These are phyloP conservation scores for Microcebus ravelobensis DNA, from an alignment of 2,113 vertebrate species.

Conservation along the genomic window DNA sequence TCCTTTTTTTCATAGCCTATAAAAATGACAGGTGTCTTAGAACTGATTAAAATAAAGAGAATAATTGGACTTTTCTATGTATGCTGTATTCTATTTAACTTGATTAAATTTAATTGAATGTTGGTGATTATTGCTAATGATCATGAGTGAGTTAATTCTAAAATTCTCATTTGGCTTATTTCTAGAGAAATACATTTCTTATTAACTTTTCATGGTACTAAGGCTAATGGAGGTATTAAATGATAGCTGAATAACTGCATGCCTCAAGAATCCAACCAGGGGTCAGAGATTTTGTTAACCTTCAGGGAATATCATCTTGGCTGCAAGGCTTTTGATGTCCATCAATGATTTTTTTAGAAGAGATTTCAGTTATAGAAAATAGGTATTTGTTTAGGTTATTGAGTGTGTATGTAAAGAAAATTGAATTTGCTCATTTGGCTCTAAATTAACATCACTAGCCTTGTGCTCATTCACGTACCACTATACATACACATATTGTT, in stretches of 20 bases:
- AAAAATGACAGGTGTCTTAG: not conserved
- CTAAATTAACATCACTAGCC: not conserved
- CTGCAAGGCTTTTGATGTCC: not conserved
- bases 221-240: not conserved
- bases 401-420: not conserved
- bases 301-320: not conserved
- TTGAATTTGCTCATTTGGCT: not conserved
- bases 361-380: not conserved
- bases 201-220: not conserved
- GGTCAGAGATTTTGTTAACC: not conserved
- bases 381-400: not conserved
- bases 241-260: not conserved
- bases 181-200: not conserved
- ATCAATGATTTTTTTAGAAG: not conserved
- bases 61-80: not conserved
- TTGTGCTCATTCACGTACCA: not conserved
- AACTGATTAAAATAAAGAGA: not conserved
- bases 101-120: conserved; percentile 2
- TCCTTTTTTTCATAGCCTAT: not conserved
- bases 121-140: not conserved
- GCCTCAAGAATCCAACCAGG: not conserved
- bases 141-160: not conserved
- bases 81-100: not conserved
- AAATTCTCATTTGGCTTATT: not conserved
- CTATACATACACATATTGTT: not conserved